A percentile compares a stretch with the other conserved stretches of the same genome.
Evolutionary conservation across 2,113 vertebrate genomes (phyloP).

Genomic region (Sinocyclocheilus rhinocerous): DNA sequence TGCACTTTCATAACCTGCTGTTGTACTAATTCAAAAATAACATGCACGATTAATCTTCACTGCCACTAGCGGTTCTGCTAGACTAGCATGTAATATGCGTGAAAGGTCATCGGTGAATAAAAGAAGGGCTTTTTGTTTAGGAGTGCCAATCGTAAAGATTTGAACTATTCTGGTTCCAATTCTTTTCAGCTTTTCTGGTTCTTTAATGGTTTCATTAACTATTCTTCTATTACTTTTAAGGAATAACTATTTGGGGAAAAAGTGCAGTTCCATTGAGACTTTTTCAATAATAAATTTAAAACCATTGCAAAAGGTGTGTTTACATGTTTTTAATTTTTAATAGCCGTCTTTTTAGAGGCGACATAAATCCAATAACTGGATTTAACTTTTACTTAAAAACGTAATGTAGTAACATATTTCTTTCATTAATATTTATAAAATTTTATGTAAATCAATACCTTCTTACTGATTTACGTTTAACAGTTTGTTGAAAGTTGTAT

Average conservation of each 20-base stretch:
- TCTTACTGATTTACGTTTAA: too few relatives aligned
- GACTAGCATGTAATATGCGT: background rate
- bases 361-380: background rate
- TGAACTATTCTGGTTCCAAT: background rate
- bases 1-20: slow-evolving; percentile 73
- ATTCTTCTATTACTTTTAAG: background rate
- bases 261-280: background rate
- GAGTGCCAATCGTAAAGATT: too few relatives aligned
- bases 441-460: too few relatives aligned
- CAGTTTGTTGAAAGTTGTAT: too few relatives aligned
- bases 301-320: background rate
- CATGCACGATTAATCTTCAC: slow-evolving; percentile 72
- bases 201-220: background rate
- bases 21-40: slow-evolving; percentile 78
- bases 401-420: background rate
- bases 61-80: slow-evolving; percentile 36
- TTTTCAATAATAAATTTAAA: too few relatives aligned
- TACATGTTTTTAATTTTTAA: background rate
- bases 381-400: background rate
- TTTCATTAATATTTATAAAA: background rate
- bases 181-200: background rate
- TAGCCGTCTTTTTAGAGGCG: background rate
- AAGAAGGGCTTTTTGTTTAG: background rate
- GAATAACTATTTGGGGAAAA: background rate
- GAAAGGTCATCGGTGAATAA: slow-evolving; percentile 45